These are phyloP conservation scores for Brachynemurus nebulosus DNA, from an alignment of 2,888 invertebrate species.

Conservation along the genomic window DNA sequence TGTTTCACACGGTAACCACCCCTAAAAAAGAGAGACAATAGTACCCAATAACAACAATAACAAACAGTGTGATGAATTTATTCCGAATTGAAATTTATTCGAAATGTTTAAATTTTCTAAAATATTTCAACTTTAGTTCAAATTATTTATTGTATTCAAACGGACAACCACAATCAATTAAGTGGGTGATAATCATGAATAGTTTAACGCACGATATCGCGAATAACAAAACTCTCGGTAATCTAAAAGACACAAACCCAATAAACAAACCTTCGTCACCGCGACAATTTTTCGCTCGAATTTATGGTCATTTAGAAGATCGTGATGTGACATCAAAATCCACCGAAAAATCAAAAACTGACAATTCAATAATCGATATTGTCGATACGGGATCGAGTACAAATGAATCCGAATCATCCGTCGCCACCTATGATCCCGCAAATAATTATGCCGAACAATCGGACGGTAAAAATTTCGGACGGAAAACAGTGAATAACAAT, in stretches of 20 bases:
- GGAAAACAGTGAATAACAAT: neutral
- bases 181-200: too few relatives aligned
- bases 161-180: too few relatives aligned
- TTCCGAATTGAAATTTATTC: too few relatives aligned
- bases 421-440: too few relatives aligned
- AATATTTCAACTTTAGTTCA: too few relatives aligned
- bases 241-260: too few relatives aligned
- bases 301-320: conserved; percentile 62
- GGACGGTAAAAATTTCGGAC: neutral
- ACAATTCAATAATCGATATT: conserved; percentile 21
- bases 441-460: neutral
- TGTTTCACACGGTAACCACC: neutral
- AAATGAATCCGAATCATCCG: neutral
- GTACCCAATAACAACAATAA: neutral
- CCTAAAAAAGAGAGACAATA: neutral
- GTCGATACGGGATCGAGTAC: conserved; percentile 10
- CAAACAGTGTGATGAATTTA: neutral
- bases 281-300: conserved; percentile 62
- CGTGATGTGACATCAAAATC: conserved; percentile 4
- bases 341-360: conserved; percentile 12
- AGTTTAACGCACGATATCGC: too few relatives aligned
- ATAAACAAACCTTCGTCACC: conserved; percentile 53
- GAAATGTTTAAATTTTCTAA: too few relatives aligned
- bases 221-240: too few relatives aligned
- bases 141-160: too few relatives aligned